Conservation (phyloP, 2,888 invertebrate species). For the Willowsia nigromaculata region DNA sequence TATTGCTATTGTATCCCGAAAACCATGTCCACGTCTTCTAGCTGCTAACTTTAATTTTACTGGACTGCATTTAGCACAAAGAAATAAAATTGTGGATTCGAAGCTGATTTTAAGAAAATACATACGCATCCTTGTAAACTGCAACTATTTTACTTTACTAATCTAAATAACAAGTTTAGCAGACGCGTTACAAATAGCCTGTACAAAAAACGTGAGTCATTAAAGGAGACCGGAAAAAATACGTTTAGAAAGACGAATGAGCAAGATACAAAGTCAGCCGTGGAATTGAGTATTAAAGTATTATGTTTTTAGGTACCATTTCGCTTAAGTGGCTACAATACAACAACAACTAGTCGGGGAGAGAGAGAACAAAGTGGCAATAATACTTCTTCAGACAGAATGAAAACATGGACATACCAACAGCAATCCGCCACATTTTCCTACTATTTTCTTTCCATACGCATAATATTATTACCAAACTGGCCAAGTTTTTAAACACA, state of each 20-base stretch:
- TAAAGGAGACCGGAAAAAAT: neutral
- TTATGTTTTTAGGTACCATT: neutral
- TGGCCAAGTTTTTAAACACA: neutral
- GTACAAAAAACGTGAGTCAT: neutral
- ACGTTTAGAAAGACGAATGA: neutral
- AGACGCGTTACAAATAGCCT: neutral
- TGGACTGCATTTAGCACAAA: too few relatives aligned
- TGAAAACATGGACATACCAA: neutral
- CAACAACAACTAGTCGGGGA: neutral
- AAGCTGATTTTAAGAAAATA: too few relatives aligned
- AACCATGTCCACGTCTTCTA: too few relatives aligned
- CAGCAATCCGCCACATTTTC: neutral
- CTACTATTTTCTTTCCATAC: neutral
- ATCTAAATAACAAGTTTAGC: conserved; percentile 18
- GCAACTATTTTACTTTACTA: neutral
- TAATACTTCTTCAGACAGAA: neutral
- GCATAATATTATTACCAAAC: neutral
- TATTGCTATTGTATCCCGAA: neutral
- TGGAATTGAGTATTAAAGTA: neutral
- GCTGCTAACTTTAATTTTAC: too few relatives aligned
- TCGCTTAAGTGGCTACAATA: neutral
- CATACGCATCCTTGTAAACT: too few relatives aligned
- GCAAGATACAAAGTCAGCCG: neutral
- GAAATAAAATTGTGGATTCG: too few relatives aligned
- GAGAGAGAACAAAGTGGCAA: neutral